Conservation (phyloP, 2,888 invertebrate species). For the Muschampia plurimacula region DNA sequence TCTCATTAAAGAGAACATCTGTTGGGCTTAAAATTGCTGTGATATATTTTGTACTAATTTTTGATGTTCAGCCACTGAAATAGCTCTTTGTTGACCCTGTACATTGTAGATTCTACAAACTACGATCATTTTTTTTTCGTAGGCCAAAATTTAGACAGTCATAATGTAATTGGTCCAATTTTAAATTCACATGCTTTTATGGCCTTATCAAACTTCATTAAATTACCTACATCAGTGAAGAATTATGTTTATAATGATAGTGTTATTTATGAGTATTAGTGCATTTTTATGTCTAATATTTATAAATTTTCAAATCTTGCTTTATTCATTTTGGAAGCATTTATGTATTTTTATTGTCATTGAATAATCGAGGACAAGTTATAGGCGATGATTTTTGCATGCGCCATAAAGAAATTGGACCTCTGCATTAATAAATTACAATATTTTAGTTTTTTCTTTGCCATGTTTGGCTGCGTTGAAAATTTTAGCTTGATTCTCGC, state of each 20-base stretch:
- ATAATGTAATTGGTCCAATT: slow-evolving; percentile 69
- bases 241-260: too few relatives aligned
- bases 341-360: slow-evolving; percentile 28
- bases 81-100: slow-evolving; percentile 61
- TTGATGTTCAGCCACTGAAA: slow-evolving; percentile 65
- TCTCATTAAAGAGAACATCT: slow-evolving; percentile 55
- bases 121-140: slow-evolving; percentile 53
- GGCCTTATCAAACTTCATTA: not conserved
- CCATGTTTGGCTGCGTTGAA: slow-evolving; percentile 71
- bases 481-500: slow-evolving; percentile 74
- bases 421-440: slow-evolving; percentile 46
- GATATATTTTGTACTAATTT: slow-evolving; percentile 82
- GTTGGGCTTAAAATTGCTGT: slow-evolving; percentile 82
- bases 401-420: slow-evolving; percentile 57
- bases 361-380: slow-evolving; percentile 7
- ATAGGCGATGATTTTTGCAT: slow-evolving; percentile 9
- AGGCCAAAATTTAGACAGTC: slow-evolving; percentile 57
- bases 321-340: slow-evolving; percentile 34
- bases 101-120: slow-evolving; percentile 61
- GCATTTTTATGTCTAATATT: slow-evolving; percentile 17
- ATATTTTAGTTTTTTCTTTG: slow-evolving; percentile 51
- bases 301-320: slow-evolving; percentile 25
- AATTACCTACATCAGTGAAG: too few relatives aligned
- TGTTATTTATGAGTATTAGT: slow-evolving; percentile 1
- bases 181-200: slow-evolving; percentile 38